Evolutionary conservation across 2,113 vertebrate genomes (phyloP).

Genomic region (Gallinago media): DNA sequence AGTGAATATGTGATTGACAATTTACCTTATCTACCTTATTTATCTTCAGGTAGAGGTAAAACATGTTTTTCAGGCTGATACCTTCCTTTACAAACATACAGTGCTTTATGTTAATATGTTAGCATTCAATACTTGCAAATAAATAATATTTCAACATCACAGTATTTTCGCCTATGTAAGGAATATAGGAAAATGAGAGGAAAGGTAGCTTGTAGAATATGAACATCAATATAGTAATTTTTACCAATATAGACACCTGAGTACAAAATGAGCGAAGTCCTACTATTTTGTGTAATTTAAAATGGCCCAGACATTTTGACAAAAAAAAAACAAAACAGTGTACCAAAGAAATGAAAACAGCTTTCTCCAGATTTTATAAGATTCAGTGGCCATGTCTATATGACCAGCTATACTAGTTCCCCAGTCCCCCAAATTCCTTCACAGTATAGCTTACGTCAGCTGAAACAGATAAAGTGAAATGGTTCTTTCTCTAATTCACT

Average conservation of each 20-base stretch:
- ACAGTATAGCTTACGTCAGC: background rate
- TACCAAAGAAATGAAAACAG: background rate
- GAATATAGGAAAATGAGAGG: background rate
- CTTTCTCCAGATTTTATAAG: background rate
- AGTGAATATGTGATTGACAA: background rate
- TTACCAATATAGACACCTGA: background rate
- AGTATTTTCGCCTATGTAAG: background rate
- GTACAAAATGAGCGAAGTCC: background rate
- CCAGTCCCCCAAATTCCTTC: background rate
- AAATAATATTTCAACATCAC: background rate
- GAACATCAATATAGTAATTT: background rate
- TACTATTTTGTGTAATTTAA: background rate
- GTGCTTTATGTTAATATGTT: background rate
- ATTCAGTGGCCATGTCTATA: background rate
- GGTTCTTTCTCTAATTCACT: background rate
- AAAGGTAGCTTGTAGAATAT: background rate
- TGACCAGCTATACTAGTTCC: background rate
- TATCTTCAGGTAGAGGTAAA: background rate
- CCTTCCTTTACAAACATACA: background rate
- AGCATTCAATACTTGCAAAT: background rate
- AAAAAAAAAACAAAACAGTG: background rate
- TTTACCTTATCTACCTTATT: background rate
- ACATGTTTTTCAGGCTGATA: background rate
- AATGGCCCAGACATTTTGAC: background rate
- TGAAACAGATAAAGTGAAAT: background rate